These are phyloP conservation scores for Eilema griseolum DNA, from an alignment of 2,888 invertebrate genomes.

Conservation along the genomic window DNA sequence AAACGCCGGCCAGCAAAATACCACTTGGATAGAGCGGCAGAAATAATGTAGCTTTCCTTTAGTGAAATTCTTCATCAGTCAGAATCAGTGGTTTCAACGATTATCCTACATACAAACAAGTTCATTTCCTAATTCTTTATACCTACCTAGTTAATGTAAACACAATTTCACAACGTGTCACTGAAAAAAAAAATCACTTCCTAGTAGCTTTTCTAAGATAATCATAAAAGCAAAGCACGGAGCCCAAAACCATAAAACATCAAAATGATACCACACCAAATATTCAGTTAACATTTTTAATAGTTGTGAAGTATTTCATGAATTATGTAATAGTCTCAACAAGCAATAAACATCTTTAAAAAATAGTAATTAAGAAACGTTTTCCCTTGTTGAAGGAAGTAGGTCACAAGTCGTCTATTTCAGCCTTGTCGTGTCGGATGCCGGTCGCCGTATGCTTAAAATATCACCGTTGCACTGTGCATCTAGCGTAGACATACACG, in stretches of 20 bases:
- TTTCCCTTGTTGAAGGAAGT: conserved; percentile 66
- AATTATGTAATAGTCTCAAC: conserved; percentile 42
- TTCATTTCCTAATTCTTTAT: not conserved
- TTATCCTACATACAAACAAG: not conserved
- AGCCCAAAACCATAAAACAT: not conserved
- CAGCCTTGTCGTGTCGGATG: conserved; percentile 71
- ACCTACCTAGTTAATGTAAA: not conserved
- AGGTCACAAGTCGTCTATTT: conserved; percentile 82
- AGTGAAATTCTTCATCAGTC: not conserved
- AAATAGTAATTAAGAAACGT: conserved; percentile 38
- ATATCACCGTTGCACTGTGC: conserved; percentile 80
- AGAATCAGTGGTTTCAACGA: too few species aligned
- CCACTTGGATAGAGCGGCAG: too few species aligned
- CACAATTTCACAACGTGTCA: not conserved
- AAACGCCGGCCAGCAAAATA: too few species aligned
- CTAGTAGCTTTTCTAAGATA: not conserved
- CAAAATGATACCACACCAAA: not conserved
- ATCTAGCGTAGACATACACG: conserved; percentile 53
- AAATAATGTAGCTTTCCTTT: not conserved
- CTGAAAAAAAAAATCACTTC: not conserved
- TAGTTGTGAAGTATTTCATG: conserved; percentile 38
- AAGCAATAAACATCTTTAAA: conserved; percentile 50
- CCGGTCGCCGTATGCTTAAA: conserved; percentile 75
- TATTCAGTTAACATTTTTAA: conserved; percentile 20
- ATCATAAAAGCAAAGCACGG: not conserved